Evolutionary conservation across 2,888 invertebrate species (phyloP).

Genomic region (Patella ulyssiponensis): DNA sequence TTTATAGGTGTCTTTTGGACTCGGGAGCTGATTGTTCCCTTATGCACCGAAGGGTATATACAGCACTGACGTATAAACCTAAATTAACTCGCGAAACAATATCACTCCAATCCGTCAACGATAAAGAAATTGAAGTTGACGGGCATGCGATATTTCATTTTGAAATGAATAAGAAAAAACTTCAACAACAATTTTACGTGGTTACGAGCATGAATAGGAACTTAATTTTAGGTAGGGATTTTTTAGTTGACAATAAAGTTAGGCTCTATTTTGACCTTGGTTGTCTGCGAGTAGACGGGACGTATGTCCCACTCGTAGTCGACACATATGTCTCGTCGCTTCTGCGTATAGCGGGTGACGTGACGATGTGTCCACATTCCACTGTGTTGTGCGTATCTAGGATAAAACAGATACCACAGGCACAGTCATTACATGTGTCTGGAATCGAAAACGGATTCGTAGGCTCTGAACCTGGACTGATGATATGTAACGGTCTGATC

Average conservation of each 20-base stretch:
- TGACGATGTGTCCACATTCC: neutral
- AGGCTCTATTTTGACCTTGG: neutral
- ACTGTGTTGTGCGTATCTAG: no score
- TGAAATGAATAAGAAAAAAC: neutral
- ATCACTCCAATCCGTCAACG: no score
- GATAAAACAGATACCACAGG: no score
- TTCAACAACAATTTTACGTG: neutral
- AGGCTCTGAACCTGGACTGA: neutral
- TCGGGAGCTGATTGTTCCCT: neutral
- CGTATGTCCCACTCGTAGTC: neutral
- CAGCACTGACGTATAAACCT: neutral
- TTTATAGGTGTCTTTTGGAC: slow-evolving; percentile 3
- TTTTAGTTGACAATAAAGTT: neutral
- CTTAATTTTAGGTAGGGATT: slow-evolving; percentile 1
- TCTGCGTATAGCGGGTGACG: neutral
- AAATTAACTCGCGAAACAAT: neutral
- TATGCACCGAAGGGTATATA: slow-evolving; percentile 3
- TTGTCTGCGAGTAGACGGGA: neutral
- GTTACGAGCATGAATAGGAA: neutral
- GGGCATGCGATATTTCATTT: neutral
- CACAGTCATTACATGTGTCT: no score
- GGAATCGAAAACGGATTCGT: neutral
- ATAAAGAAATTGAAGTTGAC: no score
- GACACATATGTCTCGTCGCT: neutral
- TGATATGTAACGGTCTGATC: neutral